Evolutionary conservation across 2,888 invertebrate species (phyloP).

Genomic region (Argyresthia albistria): DNA sequence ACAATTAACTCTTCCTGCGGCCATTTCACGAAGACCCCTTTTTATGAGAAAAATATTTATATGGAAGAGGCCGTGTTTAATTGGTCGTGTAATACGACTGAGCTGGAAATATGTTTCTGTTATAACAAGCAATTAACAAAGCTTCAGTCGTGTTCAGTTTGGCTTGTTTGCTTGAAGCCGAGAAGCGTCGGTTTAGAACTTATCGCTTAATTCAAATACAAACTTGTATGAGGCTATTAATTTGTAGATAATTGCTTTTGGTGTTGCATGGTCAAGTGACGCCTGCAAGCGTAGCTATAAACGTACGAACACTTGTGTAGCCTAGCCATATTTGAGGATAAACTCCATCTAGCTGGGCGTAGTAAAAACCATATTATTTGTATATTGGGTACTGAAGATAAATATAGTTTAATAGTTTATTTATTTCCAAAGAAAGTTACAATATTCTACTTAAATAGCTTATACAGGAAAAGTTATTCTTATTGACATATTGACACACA

Average conservation of each 20-base stretch:
- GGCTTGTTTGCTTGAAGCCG: conserved; percentile 34
- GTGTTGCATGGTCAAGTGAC: too few relatives aligned
- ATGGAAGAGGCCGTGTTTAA: conserved; percentile 12
- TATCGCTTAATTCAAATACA: not conserved
- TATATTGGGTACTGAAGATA: too few relatives aligned
- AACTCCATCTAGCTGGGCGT: too few relatives aligned
- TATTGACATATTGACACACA: too few relatives aligned
- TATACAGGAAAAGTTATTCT: too few relatives aligned
- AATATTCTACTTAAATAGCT: too few relatives aligned
- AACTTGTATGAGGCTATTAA: not conserved
- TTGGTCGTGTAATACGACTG: conserved; percentile 16
- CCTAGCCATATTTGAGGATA: too few relatives aligned
- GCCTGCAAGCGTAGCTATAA: too few relatives aligned
- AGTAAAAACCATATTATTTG: too few relatives aligned
- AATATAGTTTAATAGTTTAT: too few relatives aligned
- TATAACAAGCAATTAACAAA: conserved; percentile 65
- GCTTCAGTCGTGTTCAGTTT: conserved; percentile 49
- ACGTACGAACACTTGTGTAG: too few relatives aligned
- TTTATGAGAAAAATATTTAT: not conserved
- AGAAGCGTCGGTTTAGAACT: conserved; percentile 4
- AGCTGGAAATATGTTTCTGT: conserved; percentile 58
- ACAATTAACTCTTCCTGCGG: conserved; percentile 50
- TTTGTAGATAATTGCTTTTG: not conserved
- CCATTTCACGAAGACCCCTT: conserved; percentile 33
- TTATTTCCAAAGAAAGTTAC: too few relatives aligned